These are phyloP conservation scores for Nymphicus hollandicus DNA, from an alignment of 2,113 vertebrate species.

Conservation along the genomic window DNA sequence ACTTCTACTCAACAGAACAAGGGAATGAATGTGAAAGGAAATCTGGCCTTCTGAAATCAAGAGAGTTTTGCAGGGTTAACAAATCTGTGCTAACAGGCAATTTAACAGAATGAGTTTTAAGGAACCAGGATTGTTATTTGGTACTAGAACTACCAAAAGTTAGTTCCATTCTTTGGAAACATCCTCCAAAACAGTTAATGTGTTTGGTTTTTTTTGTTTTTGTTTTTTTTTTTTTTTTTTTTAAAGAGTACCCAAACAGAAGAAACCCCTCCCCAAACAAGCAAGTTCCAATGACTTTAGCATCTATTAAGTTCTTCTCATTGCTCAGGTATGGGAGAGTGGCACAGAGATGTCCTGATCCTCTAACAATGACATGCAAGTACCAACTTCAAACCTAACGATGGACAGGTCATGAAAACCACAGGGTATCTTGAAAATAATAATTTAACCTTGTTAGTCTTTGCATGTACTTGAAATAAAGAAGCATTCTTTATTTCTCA, in stretches of 20 bases:
- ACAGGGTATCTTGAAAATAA: background rate
- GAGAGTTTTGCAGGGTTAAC: background rate
- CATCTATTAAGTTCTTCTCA: background rate
- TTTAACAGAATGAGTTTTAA: background rate
- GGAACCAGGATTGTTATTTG: background rate
- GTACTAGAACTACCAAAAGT: background rate
- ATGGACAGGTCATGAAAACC: background rate
- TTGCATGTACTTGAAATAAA: background rate
- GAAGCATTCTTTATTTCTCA: background rate
- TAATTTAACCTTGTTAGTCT: background rate
- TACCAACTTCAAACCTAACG: accelerated
- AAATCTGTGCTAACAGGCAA: background rate
- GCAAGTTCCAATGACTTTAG: background rate
- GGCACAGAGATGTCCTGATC: background rate
- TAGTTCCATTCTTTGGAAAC: background rate
- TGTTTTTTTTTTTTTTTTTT: background rate
- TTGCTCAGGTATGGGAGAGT: background rate
- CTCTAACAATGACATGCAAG: background rate
- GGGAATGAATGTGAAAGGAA: background rate
- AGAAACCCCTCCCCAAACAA: background rate
- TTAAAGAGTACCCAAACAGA: background rate
- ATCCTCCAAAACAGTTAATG: background rate
- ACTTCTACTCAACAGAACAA: background rate
- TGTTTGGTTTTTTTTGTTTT: background rate
- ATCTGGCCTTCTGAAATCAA: background rate